Conservation (phyloP, 2,888 invertebrate genomes). For the Limnephilus marmoratus region DNA sequence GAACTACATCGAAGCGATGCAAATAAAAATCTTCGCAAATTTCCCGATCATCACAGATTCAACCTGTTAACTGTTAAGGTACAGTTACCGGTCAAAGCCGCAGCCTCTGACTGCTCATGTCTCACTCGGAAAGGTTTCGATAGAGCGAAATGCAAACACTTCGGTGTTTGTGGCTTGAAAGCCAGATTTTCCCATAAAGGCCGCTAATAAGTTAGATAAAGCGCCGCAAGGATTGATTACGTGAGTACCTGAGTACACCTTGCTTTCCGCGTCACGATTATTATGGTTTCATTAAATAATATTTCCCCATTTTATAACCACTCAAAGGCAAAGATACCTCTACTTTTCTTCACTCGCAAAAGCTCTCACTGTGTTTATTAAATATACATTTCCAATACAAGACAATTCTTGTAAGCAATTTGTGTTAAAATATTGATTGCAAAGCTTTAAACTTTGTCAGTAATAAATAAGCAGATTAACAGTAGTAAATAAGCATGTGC, state of each 20-base stretch:
- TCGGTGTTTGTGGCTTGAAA: neutral
- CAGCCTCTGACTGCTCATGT: neutral
- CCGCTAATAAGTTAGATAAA: slow-evolving; percentile 34
- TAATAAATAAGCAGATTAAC: neutral
- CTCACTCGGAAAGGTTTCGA: neutral
- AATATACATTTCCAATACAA: neutral
- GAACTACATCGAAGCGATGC: neutral
- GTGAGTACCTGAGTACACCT: neutral
- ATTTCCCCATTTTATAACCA: neutral
- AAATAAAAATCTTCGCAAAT: neutral
- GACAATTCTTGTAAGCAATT: neutral
- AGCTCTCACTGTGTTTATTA: neutral
- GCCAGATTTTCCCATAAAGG: neutral
- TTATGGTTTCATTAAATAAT: neutral
- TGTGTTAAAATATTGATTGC: neutral
- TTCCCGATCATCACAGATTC: neutral
- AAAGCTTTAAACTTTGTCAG: neutral
- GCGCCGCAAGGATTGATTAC: neutral
- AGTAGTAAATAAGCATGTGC: neutral
- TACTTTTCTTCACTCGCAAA: neutral
- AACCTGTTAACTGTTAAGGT: neutral
- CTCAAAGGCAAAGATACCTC: neutral
- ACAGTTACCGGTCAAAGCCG: neutral
- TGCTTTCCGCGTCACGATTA: neutral
- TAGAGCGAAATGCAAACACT: neutral